Conservation (phyloP, 2,888 invertebrate species). For the Notocelia uddmanniana region DNA sequence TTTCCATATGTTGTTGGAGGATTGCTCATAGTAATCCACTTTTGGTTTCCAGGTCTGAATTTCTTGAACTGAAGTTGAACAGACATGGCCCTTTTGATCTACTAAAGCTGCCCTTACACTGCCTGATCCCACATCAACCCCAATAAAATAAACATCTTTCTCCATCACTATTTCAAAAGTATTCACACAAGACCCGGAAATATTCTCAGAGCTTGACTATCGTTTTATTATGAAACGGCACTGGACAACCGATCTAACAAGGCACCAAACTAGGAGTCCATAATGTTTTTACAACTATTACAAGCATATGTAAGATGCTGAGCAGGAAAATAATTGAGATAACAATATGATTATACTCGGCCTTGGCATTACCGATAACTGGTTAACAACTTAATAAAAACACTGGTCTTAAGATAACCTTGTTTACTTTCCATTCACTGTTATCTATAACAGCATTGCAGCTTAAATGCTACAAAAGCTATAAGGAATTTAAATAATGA, state of each 20-base stretch:
- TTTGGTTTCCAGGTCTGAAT: slow-evolving; percentile 93
- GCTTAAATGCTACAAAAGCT: slow-evolving; percentile 12
- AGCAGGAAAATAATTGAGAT: slow-evolving; percentile 15
- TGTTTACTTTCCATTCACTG: slow-evolving; percentile 37
- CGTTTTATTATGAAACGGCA: neutral
- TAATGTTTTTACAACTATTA: neutral
- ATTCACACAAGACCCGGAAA: neutral
- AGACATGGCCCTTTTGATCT: slow-evolving; percentile 88
- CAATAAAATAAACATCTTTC: slow-evolving; percentile 87
- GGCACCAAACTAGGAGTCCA: neutral
- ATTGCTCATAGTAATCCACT: slow-evolving; percentile 94
- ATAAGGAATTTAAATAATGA: neutral
- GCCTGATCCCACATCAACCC: slow-evolving; percentile 97
- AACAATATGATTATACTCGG: slow-evolving; percentile 26
- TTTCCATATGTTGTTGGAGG: slow-evolving; percentile 95
- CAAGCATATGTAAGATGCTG: slow-evolving; percentile 2
- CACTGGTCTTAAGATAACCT: slow-evolving; percentile 49
- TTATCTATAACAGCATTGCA: slow-evolving; percentile 32
- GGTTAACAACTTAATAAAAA: slow-evolving; percentile 26
- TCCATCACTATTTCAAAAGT: slow-evolving; percentile 52
- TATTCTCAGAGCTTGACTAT: neutral
- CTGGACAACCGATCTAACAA: neutral
- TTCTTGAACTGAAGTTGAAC: slow-evolving; percentile 86
- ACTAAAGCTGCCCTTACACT: slow-evolving; percentile 96
- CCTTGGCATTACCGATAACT: slow-evolving; percentile 37